Evolutionary conservation across 2,113 vertebrate genomes (phyloP), one percentile per base, ranked within the genome.

Genomic region (Otocyon megalotis): DNA sequence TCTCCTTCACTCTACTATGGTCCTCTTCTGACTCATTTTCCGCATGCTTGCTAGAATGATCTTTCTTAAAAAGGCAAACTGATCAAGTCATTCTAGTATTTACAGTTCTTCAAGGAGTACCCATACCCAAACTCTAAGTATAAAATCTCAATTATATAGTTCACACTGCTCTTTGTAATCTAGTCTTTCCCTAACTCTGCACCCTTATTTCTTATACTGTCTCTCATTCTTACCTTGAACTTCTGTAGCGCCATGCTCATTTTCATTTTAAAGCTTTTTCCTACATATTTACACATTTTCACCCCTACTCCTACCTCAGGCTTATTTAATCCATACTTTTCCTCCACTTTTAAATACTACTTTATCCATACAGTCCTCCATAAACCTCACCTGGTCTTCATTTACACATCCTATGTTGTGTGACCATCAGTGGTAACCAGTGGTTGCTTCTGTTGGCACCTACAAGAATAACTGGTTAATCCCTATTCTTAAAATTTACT

Each of bases 1-100:
- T 84, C 58, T 72, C 30, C 35, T 43, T 88, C 43, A 1, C 14
- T 67, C 94, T 67, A 48, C 13, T 67, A 62, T 2, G 37, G 30
- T n/a, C 8, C 2, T 92, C 22, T 89, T 67, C 30, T 28, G 74
- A 48, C 30, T 71, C 32, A 86, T 89, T 28, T 1, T 63, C 48
- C 20, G 50, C 10, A 5, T 17, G 53, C 2, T 63, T 60, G 9
- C 54, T 79, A 88, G 69, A 83, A 72, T 72, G 35, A 30, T 63
- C n/a, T 92, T 83, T 84, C 53, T 76, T 62, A 54, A 91, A 91
- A 60, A 79, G 54, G n/a, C 20, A 94, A 72, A 85, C 20, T 58
- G 3, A 32, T 97, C 20, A 32, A 56, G 19, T 79, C 50, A 72
- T 92, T 89, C 26, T 37, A 50, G 14, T 69, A 56, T 50, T 58